Base-by-base conservation (phyloP, 1,140 invertebrate genomes). In the Drosophila athabasca region DNA sequence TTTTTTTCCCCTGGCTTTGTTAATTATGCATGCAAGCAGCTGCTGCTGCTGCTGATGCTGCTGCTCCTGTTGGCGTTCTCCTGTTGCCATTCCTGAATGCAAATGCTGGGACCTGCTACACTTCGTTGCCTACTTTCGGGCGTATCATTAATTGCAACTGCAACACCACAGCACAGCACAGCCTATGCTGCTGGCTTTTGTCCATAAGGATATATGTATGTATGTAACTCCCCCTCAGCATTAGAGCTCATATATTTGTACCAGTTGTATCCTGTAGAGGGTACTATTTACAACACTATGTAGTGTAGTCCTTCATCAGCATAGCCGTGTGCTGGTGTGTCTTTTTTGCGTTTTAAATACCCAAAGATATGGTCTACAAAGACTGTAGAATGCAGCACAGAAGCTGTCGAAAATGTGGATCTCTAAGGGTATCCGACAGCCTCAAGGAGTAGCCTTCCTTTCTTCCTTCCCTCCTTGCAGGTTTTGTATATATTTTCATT, bases 81-180 rank as follows among this genome's bases (percentile, higher is more conserved):
- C 39, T 31, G 29, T 31, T 31, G 29, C 29, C 31, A 0, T 31
- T 31, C 26, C 39, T 45, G 50, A 45, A 22, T 41, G 51, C 22
- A 22, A 59, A 39, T 51, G 35, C 13, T n/a, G 31, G 31, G n/a
- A 22, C n/a, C 52, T 35, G 44, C 26, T 29, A 3, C 41, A 46
- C 43, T 61, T 43, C 35, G 66, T 61, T 58, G 80, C 79, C 80
- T 76, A 71, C 80, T 76, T 85, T 76, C 48, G 43, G 58, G 68
- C 62, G 77, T 76, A 62, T 73, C 82, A 68, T 77, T 84, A 84
- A 84, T 84, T 81, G 73, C 50, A 76, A 69, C 77, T 84, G 81
- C 65, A 58, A 73, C 43, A 48, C 72, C 72, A 45, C 62, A 79
- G 69, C 72, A 45, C 59, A 76, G 69, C 35, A 13, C 35, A 39